phyloP scores from a whole-genome alignment of 2,113 vertebrate genomes.

The Odocoileus hemionus region DNA sequence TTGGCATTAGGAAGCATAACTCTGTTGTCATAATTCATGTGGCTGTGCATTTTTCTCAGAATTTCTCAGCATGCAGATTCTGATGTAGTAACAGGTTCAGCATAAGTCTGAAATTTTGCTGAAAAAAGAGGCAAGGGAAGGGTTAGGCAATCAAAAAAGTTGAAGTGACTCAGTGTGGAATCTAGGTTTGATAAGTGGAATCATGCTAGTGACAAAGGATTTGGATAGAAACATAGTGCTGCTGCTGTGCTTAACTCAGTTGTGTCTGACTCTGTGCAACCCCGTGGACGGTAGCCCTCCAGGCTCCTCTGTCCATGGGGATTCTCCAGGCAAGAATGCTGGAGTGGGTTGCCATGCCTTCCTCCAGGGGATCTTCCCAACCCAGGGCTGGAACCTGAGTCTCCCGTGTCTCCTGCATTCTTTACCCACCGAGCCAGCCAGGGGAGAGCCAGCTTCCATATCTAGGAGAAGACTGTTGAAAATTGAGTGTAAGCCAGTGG shows the following conservation, averaged over 20 bases:
- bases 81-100: not conserved
- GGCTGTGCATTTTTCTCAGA: not conserved
- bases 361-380: not conserved
- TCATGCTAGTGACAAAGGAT: not conserved
- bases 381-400: accelerated
- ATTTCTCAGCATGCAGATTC: not conserved
- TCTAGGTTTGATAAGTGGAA: not conserved
- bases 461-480: not conserved
- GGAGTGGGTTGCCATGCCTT: not conserved
- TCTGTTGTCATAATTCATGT: not conserved
- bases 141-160: not conserved
- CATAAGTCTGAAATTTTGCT: not conserved
- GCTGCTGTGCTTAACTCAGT: not conserved
- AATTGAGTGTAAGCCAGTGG: not conserved
- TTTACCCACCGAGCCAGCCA: not conserved
- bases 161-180: not conserved
- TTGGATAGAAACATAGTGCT: not conserved
- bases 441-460: not conserved
- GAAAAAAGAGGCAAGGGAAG: not conserved
- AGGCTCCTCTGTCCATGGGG: not conserved
- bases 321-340: not conserved
- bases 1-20: not conserved
- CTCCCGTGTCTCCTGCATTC: not conserved
- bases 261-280: not conserved
- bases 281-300: not conserved